These are phyloP conservation scores for Rhipidura dahli DNA, from an alignment of 2,113 vertebrate species.

Conservation along the genomic window DNA sequence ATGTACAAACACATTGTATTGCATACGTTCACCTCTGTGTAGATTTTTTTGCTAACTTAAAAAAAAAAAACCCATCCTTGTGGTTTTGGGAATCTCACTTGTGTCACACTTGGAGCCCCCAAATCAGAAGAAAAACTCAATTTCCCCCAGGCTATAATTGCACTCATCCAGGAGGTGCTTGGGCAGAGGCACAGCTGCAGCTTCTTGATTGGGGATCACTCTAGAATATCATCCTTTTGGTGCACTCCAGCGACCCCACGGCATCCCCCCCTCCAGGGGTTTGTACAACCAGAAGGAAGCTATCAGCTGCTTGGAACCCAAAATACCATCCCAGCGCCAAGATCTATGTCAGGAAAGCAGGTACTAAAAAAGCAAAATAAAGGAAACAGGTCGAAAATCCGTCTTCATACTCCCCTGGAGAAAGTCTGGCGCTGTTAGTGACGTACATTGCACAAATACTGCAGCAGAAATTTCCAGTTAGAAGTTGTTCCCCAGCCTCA, in stretches of 20 bases:
- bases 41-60: background rate
- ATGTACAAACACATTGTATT: fast-evolving
- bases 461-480: background rate
- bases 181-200: background rate
- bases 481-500: background rate
- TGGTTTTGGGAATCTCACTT: background rate
- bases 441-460: fast-evolving
- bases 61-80: background rate
- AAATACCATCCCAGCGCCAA: background rate
- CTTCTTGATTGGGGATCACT: background rate
- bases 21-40: background rate
- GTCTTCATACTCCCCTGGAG: no score
- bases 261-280: background rate
- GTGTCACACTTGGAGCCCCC: background rate
- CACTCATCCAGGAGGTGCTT: background rate
- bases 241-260: no score
- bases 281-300: background rate
- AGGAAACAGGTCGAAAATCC: background rate
- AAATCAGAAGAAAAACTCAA: background rate
- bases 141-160: background rate
- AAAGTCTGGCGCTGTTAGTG: fast-evolving
- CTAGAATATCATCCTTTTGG: background rate
- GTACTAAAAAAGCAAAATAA: background rate
- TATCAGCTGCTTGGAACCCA: background rate
- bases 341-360: background rate